These are phyloP conservation scores for Drosophila lowei DNA, from an alignment of 1,140 invertebrate species.

Conservation along the genomic window DNA sequence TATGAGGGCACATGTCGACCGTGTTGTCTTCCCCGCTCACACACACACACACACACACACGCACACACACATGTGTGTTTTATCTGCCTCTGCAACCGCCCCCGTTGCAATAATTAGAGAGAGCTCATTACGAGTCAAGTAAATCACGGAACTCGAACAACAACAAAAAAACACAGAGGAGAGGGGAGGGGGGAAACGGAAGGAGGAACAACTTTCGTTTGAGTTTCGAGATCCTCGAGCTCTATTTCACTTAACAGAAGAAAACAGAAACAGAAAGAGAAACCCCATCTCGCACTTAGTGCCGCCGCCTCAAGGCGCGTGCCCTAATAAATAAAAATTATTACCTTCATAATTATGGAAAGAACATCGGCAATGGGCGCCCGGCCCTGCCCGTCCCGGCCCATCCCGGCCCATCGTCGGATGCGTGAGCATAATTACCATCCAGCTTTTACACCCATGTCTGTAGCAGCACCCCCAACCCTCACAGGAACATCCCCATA, in stretches of 20 bases:
- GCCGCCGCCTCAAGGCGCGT: conserved; percentile 67
- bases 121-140: too few species aligned
- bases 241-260: too few species aligned
- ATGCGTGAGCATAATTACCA: conserved; percentile 76
- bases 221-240: too few species aligned
- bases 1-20: conserved; percentile 71
- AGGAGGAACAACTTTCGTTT: too few species aligned
- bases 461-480: conserved; percentile 34
- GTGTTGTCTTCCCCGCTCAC: conserved; percentile 7
- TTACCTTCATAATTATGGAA: conserved; percentile 80
- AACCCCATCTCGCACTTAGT: conserved; percentile 13
- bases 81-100: too few species aligned
- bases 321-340: conserved; percentile 81
- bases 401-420: conserved; percentile 31
- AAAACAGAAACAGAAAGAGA: background rate
- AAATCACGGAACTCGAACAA: too few species aligned
- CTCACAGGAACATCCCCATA: conserved; percentile 28
- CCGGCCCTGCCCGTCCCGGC: background rate
- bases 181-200: too few species aligned
- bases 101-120: too few species aligned
- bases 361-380: conserved; percentile 66
- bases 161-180: too few species aligned
- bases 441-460: conserved; percentile 69
- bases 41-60: too few species aligned
- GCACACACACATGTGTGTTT: too few species aligned